phyloP scores from a whole-genome alignment of 1,140 invertebrate genomes.

The Rhopalosiphum maidis region DNA sequence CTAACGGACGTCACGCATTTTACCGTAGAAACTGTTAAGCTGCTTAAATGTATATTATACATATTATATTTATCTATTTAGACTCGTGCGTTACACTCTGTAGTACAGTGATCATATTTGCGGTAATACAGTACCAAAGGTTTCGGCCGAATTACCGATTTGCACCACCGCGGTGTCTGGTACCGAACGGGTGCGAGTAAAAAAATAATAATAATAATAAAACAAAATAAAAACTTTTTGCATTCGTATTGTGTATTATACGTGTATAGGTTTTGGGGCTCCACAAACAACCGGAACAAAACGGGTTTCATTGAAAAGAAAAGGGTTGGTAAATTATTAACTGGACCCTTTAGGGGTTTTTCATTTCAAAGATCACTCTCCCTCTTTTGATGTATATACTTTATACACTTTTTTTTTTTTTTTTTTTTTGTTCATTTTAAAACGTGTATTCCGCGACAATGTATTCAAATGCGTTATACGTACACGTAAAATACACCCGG shows the following conservation, averaged over 20 bases:
- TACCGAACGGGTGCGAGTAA: neutral
- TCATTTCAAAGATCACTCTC: slow-evolving; percentile 55
- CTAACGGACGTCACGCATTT: neutral
- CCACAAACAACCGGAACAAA: slow-evolving; percentile 52
- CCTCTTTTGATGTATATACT: slow-evolving; percentile 24
- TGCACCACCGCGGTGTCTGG: neutral
- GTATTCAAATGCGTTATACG: neutral
- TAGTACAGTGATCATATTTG: neutral
- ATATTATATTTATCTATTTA: neutral
- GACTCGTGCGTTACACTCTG: neutral
- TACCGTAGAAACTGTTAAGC: neutral
- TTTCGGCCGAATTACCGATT: neutral
- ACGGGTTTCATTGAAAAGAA: slow-evolving; percentile 53
- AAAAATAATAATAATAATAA: slow-evolving; percentile 27
- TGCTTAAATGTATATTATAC: neutral
- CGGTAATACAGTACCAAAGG: neutral
- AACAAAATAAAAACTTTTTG: slow-evolving; percentile 53
- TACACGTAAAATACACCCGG: neutral
- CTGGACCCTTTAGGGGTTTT: slow-evolving; percentile 50
- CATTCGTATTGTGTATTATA: slow-evolving; percentile 34
- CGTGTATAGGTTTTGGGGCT: slow-evolving; percentile 27
- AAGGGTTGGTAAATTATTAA: slow-evolving; percentile 58
- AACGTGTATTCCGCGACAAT: slow-evolving; percentile 12
- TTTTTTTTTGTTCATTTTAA: slow-evolving; percentile 42
- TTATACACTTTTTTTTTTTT: neutral